These are phyloP conservation scores for Crotophaga sulcirostris DNA, from an alignment of 2,113 vertebrate genomes.

Conservation along the genomic window DNA sequence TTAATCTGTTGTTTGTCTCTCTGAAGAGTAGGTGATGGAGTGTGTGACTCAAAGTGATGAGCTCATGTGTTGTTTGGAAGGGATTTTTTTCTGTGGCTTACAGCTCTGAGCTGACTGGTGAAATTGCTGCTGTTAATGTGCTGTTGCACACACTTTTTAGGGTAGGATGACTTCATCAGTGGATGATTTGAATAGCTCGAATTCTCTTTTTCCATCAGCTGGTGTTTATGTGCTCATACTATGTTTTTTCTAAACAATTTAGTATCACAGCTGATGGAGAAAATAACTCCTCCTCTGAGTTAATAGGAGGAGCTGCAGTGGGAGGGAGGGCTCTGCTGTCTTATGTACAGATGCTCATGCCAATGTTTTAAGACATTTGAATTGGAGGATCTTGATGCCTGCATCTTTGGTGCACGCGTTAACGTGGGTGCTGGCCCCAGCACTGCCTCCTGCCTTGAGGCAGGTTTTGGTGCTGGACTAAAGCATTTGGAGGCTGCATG, in stretches of 20 bases:
- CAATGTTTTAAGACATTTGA: not conserved
- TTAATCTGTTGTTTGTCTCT: not conserved
- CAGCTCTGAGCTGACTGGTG: conserved; percentile 15
- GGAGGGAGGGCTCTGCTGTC: not conserved
- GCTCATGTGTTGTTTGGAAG: conserved; percentile 42
- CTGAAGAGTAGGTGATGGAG: not conserved
- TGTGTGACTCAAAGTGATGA: conserved; percentile 27
- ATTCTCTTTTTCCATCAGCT: not conserved
- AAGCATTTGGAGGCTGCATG: not conserved
- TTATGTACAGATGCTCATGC: not conserved
- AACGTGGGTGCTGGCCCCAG: not conserved
- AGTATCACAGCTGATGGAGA: not conserved
- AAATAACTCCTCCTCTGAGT: not conserved
- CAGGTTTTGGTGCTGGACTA: not conserved
- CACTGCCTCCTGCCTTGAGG: not conserved
- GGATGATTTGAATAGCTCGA: not conserved
- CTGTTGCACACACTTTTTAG: conserved; percentile 28
- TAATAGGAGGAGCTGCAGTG: not conserved
- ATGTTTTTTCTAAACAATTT: not conserved
- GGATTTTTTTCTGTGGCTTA: not conserved
- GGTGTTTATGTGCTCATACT: not conserved
- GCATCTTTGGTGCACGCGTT: rapidly evolving
- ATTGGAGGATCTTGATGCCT: not conserved
- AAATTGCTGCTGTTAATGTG: conserved; percentile 3
- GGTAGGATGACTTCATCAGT: conserved; percentile 19